Evolutionary conservation across 2,888 invertebrate species (phyloP).

Genomic region (Lucinisca nassula): DNA sequence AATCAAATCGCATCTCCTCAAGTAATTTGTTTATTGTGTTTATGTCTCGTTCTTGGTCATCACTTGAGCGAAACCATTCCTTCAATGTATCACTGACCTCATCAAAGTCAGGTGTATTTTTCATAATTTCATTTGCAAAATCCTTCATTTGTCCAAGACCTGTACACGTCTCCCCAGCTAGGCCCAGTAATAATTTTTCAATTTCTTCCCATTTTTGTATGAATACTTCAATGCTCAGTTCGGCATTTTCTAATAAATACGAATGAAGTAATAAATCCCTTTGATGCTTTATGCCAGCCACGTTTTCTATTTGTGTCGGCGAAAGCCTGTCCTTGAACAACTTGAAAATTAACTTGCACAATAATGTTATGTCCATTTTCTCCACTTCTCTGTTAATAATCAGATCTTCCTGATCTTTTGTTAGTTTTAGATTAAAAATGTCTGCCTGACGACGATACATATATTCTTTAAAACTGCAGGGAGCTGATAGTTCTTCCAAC

Average conservation of each 20-base stretch:
- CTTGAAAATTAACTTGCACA: neutral
- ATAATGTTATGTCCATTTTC: neutral
- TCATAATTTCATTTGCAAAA: neutral
- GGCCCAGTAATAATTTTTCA: neutral
- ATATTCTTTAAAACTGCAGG: neutral
- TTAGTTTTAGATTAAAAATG: neutral
- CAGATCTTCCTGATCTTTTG: neutral
- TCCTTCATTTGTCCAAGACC: neutral
- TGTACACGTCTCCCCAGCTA: neutral
- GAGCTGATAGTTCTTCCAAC: neutral
- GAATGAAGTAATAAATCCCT: neutral
- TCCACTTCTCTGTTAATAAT: neutral
- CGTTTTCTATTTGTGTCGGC: neutral
- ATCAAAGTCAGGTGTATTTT: neutral
- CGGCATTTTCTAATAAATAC: neutral
- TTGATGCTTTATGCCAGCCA: neutral
- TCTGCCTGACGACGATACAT: neutral
- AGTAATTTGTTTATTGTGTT: no score
- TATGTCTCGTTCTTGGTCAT: no score
- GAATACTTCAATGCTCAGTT: neutral
- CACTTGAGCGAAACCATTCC: neutral
- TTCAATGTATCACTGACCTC: neutral
- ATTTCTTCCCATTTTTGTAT: neutral
- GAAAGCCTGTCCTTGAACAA: neutral
- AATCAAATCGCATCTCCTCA: no score